Base-by-base conservation (phyloP, 2,888 invertebrate genomes). In the Nowickia ferox region DNA sequence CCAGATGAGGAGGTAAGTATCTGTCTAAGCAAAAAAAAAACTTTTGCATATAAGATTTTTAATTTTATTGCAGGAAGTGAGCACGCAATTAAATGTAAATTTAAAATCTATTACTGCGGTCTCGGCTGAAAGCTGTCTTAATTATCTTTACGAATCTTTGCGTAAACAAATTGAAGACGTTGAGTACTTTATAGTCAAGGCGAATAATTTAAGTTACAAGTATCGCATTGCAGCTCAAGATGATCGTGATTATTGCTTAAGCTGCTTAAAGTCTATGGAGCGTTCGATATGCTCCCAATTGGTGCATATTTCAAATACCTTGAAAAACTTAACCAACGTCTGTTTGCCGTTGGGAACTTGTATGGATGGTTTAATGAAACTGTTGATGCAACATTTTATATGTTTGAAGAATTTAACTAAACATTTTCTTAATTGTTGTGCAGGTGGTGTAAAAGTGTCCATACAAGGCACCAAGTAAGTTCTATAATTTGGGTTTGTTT, bases 211-310 rank as follows among this genome's bases (percentile, higher is more conserved):
- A 11, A 90, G 92, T 53, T 93, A 92, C 80, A 92, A 93, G 75
- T 90, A 92, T 46, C 92, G 93, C 87, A 93, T 94, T 85, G 92
- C 93, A 51, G 89, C 93, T 1, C 93, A 94, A 74, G 91, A 91
- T 1, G 92, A 93, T 87, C 91, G 93, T 1, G 93, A 93, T 80
- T 93, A 93, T 89, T 91, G 90, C 77, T 88, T 92, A 66, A 93
- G 94, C 66, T 91, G 92, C 85, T 89, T 95, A 61, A 94, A 93
- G 88, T 91, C 91, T 0, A 93, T 94, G 88, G 95, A 95, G 89
- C 93, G 94, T 59, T 94, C 94, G 15, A 91, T 95, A 40, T 95
- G 94, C 87, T 93, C 93, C n/a, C 95, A 95, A 87, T 89, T 95
- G 57, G 94, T 94, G 53, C 93, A 94, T 44, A 92, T 95, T 11